A percentile compares a stretch with the other conserved stretches of the same genome.
Evolutionary conservation across 1,140 invertebrate species (phyloP).

Genomic region (Polypedilum pembai): DNA sequence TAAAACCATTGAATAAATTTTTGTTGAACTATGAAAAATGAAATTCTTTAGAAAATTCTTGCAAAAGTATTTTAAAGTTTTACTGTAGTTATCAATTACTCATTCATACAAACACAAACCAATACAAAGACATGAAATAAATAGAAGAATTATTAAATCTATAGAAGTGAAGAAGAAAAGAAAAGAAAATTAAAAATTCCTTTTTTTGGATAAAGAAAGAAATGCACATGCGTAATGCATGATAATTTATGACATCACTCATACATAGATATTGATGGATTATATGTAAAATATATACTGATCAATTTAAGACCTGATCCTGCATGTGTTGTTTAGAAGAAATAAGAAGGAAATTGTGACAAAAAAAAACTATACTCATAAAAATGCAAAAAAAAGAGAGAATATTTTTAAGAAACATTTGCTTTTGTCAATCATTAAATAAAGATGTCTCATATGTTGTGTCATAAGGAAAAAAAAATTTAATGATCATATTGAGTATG

Average conservation of each 20-base stretch:
- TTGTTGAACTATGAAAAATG: no score
- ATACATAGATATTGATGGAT: constrained; percentile 5
- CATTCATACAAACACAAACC: neutral
- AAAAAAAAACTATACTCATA: neutral
- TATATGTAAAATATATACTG: neutral
- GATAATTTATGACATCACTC: constrained; percentile 18
- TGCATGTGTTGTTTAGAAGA: no score
- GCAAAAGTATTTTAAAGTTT: no score
- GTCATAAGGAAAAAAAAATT: neutral
- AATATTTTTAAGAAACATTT: neutral
- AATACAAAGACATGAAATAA: neutral
- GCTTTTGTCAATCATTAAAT: constrained; percentile 17
- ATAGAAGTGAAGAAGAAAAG: neutral
- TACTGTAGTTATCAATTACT: neutral
- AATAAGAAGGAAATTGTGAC: no score
- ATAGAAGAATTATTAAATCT: constrained; percentile 1
- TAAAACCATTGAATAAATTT: no score
- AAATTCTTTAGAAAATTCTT: no score
- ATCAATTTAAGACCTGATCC: neutral
- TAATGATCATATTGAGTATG: constrained; percentile 15
- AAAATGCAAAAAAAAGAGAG: neutral
- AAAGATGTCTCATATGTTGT: neutral
- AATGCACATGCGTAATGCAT: neutral
- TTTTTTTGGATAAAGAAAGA: neutral
- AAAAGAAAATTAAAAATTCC: neutral